A percentile compares a stretch with the other conserved stretches of the same genome.
These are phyloP conservation scores for Tetropium fuscum DNA, from an alignment of 2,888 invertebrate species.

Conservation along the genomic window DNA sequence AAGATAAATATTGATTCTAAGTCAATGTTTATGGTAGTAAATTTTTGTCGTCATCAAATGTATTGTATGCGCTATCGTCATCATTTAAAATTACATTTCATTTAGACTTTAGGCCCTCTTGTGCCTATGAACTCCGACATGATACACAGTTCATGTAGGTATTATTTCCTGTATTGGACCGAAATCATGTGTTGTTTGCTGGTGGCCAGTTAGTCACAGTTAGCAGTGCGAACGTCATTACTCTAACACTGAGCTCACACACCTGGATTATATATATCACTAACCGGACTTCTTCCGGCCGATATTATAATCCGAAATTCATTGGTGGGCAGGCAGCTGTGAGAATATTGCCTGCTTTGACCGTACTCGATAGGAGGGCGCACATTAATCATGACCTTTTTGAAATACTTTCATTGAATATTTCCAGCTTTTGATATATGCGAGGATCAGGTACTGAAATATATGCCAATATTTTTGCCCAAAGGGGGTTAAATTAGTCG, in stretches of 20 bases:
- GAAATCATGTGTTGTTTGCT: conserved; percentile 61
- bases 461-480: too few relatives aligned
- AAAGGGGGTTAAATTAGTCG: too few relatives aligned
- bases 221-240: conserved; percentile 61
- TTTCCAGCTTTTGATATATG: conserved; percentile 8
- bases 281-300: conserved; percentile 47
- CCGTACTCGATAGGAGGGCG: conserved; percentile 5
- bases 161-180: too few relatives aligned
- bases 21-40: too few relatives aligned
- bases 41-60: too few relatives aligned
- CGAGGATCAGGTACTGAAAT: too few relatives aligned
- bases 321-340: conserved; percentile 24
- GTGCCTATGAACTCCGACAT: too few relatives aligned
- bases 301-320: conserved; percentile 8
- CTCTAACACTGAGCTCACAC: conserved; percentile 56
- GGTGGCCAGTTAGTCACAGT: conserved; percentile 58
- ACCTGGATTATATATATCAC: conserved; percentile 57
- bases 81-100: too few relatives aligned
- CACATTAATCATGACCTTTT: conserved; percentile 13
- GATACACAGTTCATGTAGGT: too few relatives aligned
- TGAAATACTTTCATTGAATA: conserved; percentile 13
- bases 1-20: too few relatives aligned
- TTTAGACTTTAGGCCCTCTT: too few relatives aligned
- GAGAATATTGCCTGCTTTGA: conserved; percentile 6
- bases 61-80: too few relatives aligned